These are phyloP conservation scores for Laothoe populi DNA, from an alignment of 2,888 invertebrate species.

Conservation along the genomic window DNA sequence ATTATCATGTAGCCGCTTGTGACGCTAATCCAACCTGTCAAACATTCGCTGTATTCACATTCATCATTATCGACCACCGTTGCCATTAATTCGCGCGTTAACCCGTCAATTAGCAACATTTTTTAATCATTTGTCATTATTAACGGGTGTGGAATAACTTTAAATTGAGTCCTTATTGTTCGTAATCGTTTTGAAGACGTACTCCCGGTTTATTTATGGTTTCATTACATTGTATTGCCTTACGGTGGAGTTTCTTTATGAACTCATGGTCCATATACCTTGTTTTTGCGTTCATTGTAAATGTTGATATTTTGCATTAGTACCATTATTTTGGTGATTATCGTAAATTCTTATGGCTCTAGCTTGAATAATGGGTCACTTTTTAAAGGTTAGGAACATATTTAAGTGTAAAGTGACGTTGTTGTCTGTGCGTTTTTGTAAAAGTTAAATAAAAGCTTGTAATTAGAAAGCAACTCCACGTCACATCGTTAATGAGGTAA, in stretches of 20 bases:
- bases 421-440: constrained; percentile 23
- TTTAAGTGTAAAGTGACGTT: constrained; percentile 25
- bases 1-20: constrained; percentile 45
- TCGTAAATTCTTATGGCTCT: constrained; percentile 46
- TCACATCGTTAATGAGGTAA: constrained; percentile 2
- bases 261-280: constrained; percentile 39
- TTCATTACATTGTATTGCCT: constrained; percentile 27
- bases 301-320: constrained; percentile 43
- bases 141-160: constrained; percentile 51
- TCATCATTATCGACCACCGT: constrained; percentile 66
- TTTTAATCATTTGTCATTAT: constrained; percentile 75
- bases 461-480: constrained; percentile 11
- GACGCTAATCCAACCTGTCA: constrained; percentile 61
- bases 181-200: constrained; percentile 45
- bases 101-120: constrained; percentile 67
- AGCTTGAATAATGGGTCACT: constrained; percentile 42
- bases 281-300: constrained; percentile 39
- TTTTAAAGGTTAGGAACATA: constrained; percentile 50
- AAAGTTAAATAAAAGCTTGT: no score
- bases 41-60: constrained; percentile 58
- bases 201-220: constrained; percentile 38
- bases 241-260: constrained; percentile 41
- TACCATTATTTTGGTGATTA: constrained; percentile 49
- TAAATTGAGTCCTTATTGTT: constrained; percentile 53
- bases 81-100: constrained; percentile 70